phyloP scores from a whole-genome alignment of 2,797 vertebrate genomes.

The Sardinella longiceps region DNA sequence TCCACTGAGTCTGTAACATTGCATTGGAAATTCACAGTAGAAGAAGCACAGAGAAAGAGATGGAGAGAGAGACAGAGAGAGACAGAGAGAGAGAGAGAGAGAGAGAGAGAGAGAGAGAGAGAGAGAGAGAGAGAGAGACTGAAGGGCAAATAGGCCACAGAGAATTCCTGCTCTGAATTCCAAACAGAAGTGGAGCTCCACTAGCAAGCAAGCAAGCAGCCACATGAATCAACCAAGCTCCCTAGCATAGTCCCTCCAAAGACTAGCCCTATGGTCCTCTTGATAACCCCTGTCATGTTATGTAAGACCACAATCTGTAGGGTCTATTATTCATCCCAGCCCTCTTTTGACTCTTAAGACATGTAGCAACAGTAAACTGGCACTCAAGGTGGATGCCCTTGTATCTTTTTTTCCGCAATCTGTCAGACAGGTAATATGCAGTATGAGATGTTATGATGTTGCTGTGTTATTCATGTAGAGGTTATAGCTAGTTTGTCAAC shows the following conservation, averaged over 20 bases:
- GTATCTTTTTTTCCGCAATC: conserved; percentile 3
- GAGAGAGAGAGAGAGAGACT: conserved; percentile 39
- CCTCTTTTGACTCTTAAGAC: conserved; percentile 19
- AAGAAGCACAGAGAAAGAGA: too few species aligned
- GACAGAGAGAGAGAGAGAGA: background rate
- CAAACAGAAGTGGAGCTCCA: conserved; percentile 39
- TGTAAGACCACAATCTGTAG: conserved; percentile 6
- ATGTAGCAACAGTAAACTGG: background rate
- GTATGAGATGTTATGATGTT: conserved; percentile 13
- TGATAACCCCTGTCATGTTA: conserved; percentile 40
- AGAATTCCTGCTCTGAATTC: conserved; percentile 39
- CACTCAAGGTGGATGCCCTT: background rate
- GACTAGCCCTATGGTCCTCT: conserved; percentile 9
- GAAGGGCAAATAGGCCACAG: conserved; percentile 49
- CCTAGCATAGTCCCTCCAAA: conserved; percentile 27
- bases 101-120: background rate
- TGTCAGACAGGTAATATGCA: background rate
- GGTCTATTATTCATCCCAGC: conserved; percentile 9
- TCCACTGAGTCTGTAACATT: background rate
- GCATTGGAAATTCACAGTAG: background rate
- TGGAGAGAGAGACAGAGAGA: background rate
- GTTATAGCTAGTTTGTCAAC: conserved; percentile 16
- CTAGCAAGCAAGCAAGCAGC: conserved; percentile 32
- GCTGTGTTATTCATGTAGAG: background rate
- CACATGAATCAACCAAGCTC: conserved; percentile 43